Conservation (phyloP, 2,113 vertebrate genomes). For the Nibea coibor region DNA sequence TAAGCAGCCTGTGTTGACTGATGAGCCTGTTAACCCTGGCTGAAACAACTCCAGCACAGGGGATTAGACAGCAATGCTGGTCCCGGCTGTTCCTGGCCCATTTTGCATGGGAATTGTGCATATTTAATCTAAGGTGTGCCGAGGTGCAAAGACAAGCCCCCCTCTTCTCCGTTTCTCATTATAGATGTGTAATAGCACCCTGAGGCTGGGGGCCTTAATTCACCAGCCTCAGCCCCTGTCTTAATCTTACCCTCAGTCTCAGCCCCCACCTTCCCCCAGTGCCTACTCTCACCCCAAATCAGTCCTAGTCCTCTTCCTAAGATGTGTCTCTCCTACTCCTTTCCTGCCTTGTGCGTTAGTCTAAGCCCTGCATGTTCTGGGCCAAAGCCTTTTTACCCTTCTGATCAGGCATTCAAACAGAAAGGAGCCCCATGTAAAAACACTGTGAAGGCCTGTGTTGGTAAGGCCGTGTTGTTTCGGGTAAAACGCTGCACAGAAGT, state of each 20-base stretch:
- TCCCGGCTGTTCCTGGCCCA: conserved; percentile 64
- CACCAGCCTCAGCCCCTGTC: conserved; percentile 71
- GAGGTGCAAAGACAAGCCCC: conserved; percentile 74
- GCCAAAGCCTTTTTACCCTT: not conserved
- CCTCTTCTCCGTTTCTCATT: conserved; percentile 78
- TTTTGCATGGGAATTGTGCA: conserved; percentile 84
- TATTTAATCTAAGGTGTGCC: conserved; percentile 83
- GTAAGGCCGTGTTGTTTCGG: not conserved
- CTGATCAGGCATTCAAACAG: not conserved
- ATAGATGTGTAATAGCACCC: conserved; percentile 80
- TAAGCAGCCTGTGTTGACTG: conserved; percentile 81
- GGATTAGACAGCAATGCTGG: conserved; percentile 78
- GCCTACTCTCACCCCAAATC: conserved; percentile 61
- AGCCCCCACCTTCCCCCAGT: conserved; percentile 62
- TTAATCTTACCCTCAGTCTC: conserved; percentile 76
- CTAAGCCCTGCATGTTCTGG: not conserved
- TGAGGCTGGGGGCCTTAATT: conserved; percentile 76
- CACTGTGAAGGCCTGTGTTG: not conserved
- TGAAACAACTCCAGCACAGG: conserved; percentile 80
- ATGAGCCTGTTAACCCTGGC: conserved; percentile 84
- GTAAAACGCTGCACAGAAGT: too few relatives aligned
- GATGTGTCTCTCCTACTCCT: conserved; percentile 47
- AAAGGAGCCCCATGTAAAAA: not conserved
- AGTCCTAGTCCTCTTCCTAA: conserved; percentile 51
- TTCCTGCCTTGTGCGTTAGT: not conserved